phyloP scores from a whole-genome alignment of 1,140 invertebrate species.

The Trichonephila clavata region DNA sequence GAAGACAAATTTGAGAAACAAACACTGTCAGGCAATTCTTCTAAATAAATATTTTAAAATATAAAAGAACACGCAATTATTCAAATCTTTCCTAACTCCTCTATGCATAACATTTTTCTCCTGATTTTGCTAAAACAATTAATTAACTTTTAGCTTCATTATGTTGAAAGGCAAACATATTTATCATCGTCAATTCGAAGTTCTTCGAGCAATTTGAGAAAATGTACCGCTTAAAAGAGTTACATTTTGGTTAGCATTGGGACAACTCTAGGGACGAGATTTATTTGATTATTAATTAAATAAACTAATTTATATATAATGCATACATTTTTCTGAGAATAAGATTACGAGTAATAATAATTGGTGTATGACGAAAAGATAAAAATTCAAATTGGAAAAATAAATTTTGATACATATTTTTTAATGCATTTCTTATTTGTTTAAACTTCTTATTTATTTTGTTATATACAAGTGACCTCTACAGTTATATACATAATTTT shows the following conservation, averaged over 20 bases:
- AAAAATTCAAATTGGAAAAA: too few species aligned
- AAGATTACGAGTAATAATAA: too few species aligned
- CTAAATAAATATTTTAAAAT: not conserved
- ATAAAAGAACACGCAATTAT: not conserved
- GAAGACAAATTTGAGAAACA: slow-evolving; percentile 6
- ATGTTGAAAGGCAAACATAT: not conserved
- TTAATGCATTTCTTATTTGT: too few species aligned
- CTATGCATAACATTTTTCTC: not conserved
- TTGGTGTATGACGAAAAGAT: too few species aligned
- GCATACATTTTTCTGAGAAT: too few species aligned
- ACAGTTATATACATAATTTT: too few species aligned
- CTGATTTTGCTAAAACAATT: not conserved
- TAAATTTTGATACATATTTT: too few species aligned
- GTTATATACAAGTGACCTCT: too few species aligned
- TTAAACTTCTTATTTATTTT: too few species aligned
- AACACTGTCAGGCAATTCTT: not conserved
- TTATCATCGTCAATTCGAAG: not conserved
- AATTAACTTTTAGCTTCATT: slow-evolving; percentile 17
- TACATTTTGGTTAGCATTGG: not conserved
- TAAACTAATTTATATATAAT: not conserved
- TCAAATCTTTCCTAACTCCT: not conserved
- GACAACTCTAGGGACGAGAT: not conserved
- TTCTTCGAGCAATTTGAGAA: not conserved
- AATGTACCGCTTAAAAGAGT: not conserved
- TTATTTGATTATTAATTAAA: not conserved